Evolutionary conservation across 2,888 invertebrate genomes (phyloP).

Genomic region (Sinodicranocentrus sp.): DNA sequence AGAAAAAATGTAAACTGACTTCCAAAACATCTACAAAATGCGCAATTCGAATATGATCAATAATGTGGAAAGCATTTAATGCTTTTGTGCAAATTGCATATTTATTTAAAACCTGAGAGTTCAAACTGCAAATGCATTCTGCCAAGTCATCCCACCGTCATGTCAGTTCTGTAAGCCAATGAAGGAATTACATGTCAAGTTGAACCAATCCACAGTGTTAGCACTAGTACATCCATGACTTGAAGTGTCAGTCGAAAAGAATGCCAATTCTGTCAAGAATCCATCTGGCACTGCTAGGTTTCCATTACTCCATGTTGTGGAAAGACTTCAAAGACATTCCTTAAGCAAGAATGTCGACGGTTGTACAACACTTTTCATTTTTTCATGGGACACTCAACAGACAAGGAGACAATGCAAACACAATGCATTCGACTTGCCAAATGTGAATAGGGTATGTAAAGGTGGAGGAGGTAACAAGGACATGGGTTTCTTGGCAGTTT

Average conservation of each 20-base stretch:
- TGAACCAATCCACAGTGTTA: not conserved
- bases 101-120: not conserved
- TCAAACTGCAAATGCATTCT: not conserved
- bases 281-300: not conserved
- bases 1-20: too few relatives aligned
- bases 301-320: not conserved
- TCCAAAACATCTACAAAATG: too few relatives aligned
- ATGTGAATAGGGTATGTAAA: not conserved
- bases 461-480: not conserved
- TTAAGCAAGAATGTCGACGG: slow-evolving; percentile 3
- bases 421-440: not conserved
- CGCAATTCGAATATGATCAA: too few relatives aligned
- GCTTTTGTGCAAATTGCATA: too few relatives aligned
- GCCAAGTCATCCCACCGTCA: not conserved
- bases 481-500: not conserved
- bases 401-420: not conserved
- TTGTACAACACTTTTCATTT: slow-evolving; percentile 21
- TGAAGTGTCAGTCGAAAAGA: slow-evolving; percentile 9
- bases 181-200: not conserved
- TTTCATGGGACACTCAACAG: not conserved
- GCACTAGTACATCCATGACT: not conserved
- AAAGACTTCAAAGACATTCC: slow-evolving; percentile 17
- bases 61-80: too few relatives aligned
- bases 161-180: not conserved
- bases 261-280: slow-evolving; percentile 8